A percentile compares a stretch with the other conserved stretches of the same genome.
Evolutionary conservation across 2,797 vertebrate genomes (phyloP).

Genomic region (Acropternis orthonyx): DNA sequence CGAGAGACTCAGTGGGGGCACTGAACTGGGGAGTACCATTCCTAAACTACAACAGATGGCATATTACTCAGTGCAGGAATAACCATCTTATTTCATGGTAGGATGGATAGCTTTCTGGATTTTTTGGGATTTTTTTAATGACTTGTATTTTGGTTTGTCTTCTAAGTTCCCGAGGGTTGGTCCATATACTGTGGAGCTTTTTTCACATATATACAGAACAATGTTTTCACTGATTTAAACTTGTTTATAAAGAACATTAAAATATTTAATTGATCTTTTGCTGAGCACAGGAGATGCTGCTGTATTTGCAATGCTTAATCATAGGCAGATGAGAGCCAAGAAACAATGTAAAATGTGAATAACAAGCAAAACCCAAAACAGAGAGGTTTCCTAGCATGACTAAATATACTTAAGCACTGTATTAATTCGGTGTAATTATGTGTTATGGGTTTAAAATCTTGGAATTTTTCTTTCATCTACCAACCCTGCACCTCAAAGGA

Average conservation of each 20-base stretch:
- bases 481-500: too few species aligned
- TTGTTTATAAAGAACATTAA: background rate
- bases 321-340: background rate
- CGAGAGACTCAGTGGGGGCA: background rate
- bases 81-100: background rate
- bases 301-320: background rate
- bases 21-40: background rate
- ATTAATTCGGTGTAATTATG: background rate
- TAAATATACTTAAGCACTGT: background rate
- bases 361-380: background rate
- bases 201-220: background rate
- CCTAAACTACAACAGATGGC: background rate
- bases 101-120: fast-evolving
- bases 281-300: background rate
- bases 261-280: background rate
- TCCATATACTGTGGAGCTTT: background rate
- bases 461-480: too few species aligned
- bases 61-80: too few species aligned
- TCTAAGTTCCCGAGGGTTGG: background rate
- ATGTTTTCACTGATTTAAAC: background rate
- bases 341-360: background rate
- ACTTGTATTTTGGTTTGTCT: background rate
- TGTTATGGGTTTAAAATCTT: too few species aligned
- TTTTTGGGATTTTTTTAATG: background rate
- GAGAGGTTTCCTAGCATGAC: background rate